phyloP scores from a whole-genome alignment of 2,888 invertebrate genomes.

The Priocnemis perturbator region DNA sequence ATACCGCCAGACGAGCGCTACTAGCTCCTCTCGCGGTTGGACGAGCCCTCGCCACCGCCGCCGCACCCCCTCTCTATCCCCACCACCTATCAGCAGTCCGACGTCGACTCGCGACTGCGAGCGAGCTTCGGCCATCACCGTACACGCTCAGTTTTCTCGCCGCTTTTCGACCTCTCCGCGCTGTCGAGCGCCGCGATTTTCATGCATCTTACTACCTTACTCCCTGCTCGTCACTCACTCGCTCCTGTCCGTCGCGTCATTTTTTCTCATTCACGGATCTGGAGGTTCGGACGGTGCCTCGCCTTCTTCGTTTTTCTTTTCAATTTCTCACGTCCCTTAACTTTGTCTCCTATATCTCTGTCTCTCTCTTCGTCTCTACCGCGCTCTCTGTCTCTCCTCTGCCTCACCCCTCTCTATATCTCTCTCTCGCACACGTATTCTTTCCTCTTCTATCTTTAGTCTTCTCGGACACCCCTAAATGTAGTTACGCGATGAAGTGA shows the following conservation, averaged over 20 bases:
- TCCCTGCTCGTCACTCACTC: not conserved
- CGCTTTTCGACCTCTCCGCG: slow-evolving; percentile 1
- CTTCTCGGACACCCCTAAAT: not conserved
- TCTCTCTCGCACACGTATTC: not conserved
- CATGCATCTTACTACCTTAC: too few relatives aligned
- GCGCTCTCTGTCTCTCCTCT: not conserved
- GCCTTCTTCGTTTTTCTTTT: not conserved
- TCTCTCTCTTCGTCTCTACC: not conserved
- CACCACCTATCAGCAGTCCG: slow-evolving; percentile 1
- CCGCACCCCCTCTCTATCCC: slow-evolving; percentile 38
- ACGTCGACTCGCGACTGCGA: not conserved
- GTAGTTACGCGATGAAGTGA: slow-evolving; percentile 14
- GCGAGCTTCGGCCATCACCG: not conserved
- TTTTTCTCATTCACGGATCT: not conserved
- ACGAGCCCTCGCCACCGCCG: slow-evolving; percentile 36
- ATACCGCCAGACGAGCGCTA: slow-evolving; percentile 61
- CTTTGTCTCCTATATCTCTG: not conserved
- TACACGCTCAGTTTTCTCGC: not conserved
- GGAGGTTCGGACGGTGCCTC: too few relatives aligned
- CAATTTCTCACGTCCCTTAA: not conserved
- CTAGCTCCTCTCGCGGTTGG: slow-evolving; percentile 64
- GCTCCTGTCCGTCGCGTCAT: not conserved
- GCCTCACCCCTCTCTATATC: slow-evolving; percentile 4
- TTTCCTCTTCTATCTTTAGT: slow-evolving; percentile 5
- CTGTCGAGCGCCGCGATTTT: slow-evolving; percentile 1